These are phyloP conservation scores for Dinocampus coccinellae DNA, from an alignment of 2,888 invertebrate species.

Conservation along the genomic window DNA sequence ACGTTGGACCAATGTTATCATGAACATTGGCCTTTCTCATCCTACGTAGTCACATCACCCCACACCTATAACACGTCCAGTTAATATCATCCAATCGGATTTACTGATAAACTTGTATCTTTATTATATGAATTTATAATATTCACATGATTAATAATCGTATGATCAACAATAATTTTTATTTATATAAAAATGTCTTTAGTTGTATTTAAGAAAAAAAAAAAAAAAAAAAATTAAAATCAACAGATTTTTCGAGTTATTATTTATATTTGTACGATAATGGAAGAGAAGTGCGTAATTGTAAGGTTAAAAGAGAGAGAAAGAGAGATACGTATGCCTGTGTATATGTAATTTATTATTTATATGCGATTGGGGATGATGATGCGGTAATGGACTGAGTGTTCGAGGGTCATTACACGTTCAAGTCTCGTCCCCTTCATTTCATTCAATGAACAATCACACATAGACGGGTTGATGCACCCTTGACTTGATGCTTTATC, in stretches of 20 bases:
- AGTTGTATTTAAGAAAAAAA: too few relatives aligned
- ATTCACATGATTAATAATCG: too few relatives aligned
- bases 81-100: slow-evolving; percentile 27
- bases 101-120: slow-evolving; percentile 6
- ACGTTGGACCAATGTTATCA: slow-evolving; percentile 49
- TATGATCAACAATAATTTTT: too few relatives aligned
- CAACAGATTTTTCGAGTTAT: too few relatives aligned
- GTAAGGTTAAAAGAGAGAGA: not conserved
- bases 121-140: too few relatives aligned
- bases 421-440: slow-evolving; percentile 19
- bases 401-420: slow-evolving; percentile 36
- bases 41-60: not conserved
- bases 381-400: slow-evolving; percentile 38
- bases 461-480: not conserved
- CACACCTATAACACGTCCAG: slow-evolving; percentile 13
- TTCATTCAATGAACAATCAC: slow-evolving; percentile 8
- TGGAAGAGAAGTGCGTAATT: too few relatives aligned
- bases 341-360: slow-evolving; percentile 32
- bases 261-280: too few relatives aligned
- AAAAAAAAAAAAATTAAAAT: too few relatives aligned
- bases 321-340: slow-evolving; percentile 17
- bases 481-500: not conserved
- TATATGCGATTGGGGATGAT: slow-evolving; percentile 34
- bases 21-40: slow-evolving; percentile 3
- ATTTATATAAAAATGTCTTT: too few relatives aligned